Base-by-base conservation (phyloP, 30 jellyfish, hydroid and myxozoan genomes). In the Mastigias papua region DNA sequence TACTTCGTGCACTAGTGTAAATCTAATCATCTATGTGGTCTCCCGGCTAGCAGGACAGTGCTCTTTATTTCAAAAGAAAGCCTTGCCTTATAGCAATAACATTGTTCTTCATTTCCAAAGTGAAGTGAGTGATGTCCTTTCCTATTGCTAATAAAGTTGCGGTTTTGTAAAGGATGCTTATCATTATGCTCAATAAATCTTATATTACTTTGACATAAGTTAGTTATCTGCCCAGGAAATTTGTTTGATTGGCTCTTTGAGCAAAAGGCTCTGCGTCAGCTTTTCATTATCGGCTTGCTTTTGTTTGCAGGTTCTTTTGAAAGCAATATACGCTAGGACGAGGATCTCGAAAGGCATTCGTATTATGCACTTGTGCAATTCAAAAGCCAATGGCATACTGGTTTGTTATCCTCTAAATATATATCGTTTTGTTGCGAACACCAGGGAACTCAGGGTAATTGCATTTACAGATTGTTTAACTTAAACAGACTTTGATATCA, bases 401-500 rank as follows among this genome's bases (percentile, higher is more conserved):
- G 27, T 23, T 63, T 26, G 23, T 63, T 63, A 63, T 21, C 35
- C 74, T n/a, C 8, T 28, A 1, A 9, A n/a, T 21, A 63, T 63
- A 63, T 58, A 58, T 28, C 37, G 7, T 10, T 63, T 63, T 63
- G 20, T 63, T 23, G 32, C 46, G 2, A 63, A 17, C 74, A 63
- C 74, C 23, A 63, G 74, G 74, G 74, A 19, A 4, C 26, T 37
- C 21, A 63, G 35, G 37, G 34, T 63, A 63, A 63, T 63, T 63
- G 74, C 23, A 63, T 63, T 63, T 10, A 63, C 17, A 63, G 46
- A 27, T 26, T 5, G 42, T 63, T 63, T 10, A 26, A 23, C 26
- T 5, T 20, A 1, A 25, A n/a, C 22, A 63, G 74, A 63, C 26
- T 9, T 23, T 9, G 3, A 63, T 63, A 20, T 37, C 42, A 37